Evolutionary conservation across 2,888 invertebrate species (phyloP).

Genomic region (Phyllotreta cruciferae): DNA sequence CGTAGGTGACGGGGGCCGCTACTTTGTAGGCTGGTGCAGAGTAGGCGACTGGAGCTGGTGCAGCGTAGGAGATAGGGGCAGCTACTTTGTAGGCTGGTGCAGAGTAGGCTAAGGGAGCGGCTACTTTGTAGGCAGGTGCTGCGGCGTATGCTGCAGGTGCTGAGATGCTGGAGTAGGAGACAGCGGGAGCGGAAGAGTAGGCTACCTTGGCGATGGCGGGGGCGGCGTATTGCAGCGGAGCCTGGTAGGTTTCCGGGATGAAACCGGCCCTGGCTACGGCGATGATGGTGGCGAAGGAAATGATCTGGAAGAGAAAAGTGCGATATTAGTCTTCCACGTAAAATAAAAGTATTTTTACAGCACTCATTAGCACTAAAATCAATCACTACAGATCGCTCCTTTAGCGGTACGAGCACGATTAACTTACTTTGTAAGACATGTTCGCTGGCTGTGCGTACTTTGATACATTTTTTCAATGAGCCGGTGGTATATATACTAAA

Average conservation of each 20-base stretch:
- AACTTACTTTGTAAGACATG: constrained; percentile 52
- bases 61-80: constrained; percentile 51
- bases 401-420: constrained; percentile 1
- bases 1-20: constrained; percentile 53
- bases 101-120: constrained; percentile 33
- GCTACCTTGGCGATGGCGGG: constrained; percentile 46
- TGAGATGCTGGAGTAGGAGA: constrained; percentile 58
- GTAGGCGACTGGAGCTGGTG: constrained; percentile 51
- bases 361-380: neutral
- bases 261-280: constrained; percentile 47
- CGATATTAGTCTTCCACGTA: neutral
- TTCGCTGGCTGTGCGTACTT: constrained; percentile 33
- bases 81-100: constrained; percentile 21
- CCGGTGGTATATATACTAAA: constrained; percentile 31
- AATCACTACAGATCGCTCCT: neutral
- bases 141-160: constrained; percentile 47
- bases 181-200: constrained; percentile 44
- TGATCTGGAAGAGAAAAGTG: constrained; percentile 43
- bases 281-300: constrained; percentile 48
- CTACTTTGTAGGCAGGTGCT: constrained; percentile 43
- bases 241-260: constrained; percentile 28
- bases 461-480: constrained; percentile 19
- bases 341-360: too few relatives aligned
- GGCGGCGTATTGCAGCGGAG: constrained; percentile 51
- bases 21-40: constrained; percentile 53